These are phyloP conservation scores for Strigamia transsilvanica DNA, from an alignment of 2,888 invertebrate species.

Conservation along the genomic window DNA sequence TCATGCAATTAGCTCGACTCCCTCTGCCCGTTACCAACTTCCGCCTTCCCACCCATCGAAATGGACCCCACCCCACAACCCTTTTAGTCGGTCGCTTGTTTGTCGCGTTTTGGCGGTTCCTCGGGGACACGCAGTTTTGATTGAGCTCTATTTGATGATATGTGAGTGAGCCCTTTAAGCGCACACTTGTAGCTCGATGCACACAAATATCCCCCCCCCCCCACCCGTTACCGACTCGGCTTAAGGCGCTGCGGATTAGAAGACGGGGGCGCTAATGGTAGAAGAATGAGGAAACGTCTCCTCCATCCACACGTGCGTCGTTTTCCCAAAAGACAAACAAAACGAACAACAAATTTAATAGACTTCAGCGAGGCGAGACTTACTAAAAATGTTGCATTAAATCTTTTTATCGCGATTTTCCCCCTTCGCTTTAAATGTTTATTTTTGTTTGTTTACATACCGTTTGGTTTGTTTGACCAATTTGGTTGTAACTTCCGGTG, in stretches of 20 bases:
- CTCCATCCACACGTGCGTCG: neutral
- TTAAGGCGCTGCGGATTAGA: constrained; percentile 8
- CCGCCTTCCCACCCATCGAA: constrained; percentile 8
- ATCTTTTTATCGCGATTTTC: too few species aligned
- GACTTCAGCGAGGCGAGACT: neutral
- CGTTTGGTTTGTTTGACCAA: neutral
- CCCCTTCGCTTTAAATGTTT: neutral
- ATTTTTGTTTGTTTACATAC: neutral
- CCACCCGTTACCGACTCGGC: neutral
- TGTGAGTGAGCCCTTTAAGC: constrained; percentile 8
- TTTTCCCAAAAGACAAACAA: neutral
- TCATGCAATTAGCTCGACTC: constrained; percentile 8
- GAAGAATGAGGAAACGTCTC: constrained; percentile 8
- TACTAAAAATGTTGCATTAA: too few species aligned
- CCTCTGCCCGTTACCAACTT: neutral
- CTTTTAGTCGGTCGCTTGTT: neutral
- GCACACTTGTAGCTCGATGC: constrained; percentile 3
- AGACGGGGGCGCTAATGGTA: constrained; percentile 3
- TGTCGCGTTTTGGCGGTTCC: constrained; percentile 8
- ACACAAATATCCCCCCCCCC: neutral
- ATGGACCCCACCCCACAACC: constrained; percentile 8
- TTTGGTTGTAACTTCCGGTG: constrained; percentile 1
- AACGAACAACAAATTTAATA: constrained; percentile 8
- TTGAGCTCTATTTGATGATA: constrained; percentile 3
- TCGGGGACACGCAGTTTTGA: neutral